phyloP scores from a whole-genome alignment of 2,888 invertebrate species.

The Auanema freiburgensis region DNA sequence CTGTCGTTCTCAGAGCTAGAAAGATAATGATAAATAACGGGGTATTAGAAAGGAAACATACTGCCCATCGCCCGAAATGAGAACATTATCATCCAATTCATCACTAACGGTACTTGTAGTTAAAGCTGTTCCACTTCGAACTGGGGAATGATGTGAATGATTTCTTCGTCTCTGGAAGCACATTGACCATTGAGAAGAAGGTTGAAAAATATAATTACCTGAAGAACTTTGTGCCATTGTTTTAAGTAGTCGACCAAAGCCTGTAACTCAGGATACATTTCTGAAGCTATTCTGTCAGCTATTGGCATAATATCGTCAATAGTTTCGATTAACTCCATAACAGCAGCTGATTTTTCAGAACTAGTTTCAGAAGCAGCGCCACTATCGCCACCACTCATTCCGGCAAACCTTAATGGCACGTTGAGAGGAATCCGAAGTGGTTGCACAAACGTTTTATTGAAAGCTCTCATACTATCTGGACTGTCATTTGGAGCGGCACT shows the following conservation, averaged over 20 bases:
- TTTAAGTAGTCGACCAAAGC: conserved; percentile 47
- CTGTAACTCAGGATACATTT: conserved; percentile 47
- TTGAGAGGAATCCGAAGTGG: background rate
- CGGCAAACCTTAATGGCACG: too few relatives aligned
- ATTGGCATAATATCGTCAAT: conserved; percentile 43
- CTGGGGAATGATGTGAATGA: background rate
- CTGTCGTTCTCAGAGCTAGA: conserved; percentile 59
- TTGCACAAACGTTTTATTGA: conserved; percentile 20
- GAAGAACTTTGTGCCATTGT: conserved; percentile 53
- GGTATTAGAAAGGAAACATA: conserved; percentile 19
- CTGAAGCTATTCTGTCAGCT: conserved; percentile 31
- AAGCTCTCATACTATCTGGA: conserved; percentile 24
- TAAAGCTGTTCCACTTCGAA: conserved; percentile 5
- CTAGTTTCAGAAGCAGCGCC: conserved; percentile 18
- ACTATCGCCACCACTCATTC: conserved; percentile 8
- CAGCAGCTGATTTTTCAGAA: conserved; percentile 12
- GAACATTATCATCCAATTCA: conserved; percentile 56
- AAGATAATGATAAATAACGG: conserved; percentile 1
- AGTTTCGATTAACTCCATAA: conserved; percentile 32
- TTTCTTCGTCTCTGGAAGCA: background rate
- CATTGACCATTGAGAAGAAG: background rate
- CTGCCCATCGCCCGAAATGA: conserved; percentile 37
- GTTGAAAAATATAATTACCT: conserved; percentile 20
- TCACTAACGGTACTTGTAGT: conserved; percentile 45
- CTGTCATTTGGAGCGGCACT: conserved; percentile 21